Evolutionary conservation across 2,888 invertebrate genomes (phyloP), one percentile per base, ranked within the genome.

Genomic region (Criorhina ranunculi): DNA sequence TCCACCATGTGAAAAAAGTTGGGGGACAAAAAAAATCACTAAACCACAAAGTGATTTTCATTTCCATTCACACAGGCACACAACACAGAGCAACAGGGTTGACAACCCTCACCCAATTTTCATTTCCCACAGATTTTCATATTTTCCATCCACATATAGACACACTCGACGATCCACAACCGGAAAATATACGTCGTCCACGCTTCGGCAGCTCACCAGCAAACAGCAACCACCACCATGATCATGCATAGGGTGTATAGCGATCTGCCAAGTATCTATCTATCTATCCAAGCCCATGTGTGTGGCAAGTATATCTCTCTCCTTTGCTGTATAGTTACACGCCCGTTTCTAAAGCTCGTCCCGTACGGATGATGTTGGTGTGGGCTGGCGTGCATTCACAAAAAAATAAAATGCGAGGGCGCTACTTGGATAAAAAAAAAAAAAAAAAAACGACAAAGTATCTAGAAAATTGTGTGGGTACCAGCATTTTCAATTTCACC

Each of bases 71-170:
- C 24, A 24, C 24, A 24, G 24, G 24, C 24, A n/a, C n/a, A n/a
- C n/a, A n/a, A n/a, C n/a, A n/a, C 24, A 59, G 29, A 37, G 70
- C 64, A 67, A 78, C 85, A 80, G 85, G 85, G 85, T 85, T 85
- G 85, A 80, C 80, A 85, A 85, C 85, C 85, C 85, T 85, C 85
- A 80, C 85, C 85, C 70, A 85, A 78, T 76, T 85, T 72, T 46
- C 33, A 76, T 80, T 83, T 85, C 85, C 80, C 85, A 85, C 70
- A 80, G 80, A 85, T 85, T 85, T 85, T 85, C 75, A 42, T 67
- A 55, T 46, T 51, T 62, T 69, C 11, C 55, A 55, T 42, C 60
- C 55, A 73, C 24, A 24, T 24, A 24, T 24, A 24, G 24, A 4
- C 24, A 24, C 24, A 24, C 60, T 81, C n/a, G n/a, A 29, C 55